These are phyloP conservation scores for Gnathonemus longibarbis DNA, from an alignment of 2,113 vertebrate genomes.

Conservation along the genomic window DNA sequence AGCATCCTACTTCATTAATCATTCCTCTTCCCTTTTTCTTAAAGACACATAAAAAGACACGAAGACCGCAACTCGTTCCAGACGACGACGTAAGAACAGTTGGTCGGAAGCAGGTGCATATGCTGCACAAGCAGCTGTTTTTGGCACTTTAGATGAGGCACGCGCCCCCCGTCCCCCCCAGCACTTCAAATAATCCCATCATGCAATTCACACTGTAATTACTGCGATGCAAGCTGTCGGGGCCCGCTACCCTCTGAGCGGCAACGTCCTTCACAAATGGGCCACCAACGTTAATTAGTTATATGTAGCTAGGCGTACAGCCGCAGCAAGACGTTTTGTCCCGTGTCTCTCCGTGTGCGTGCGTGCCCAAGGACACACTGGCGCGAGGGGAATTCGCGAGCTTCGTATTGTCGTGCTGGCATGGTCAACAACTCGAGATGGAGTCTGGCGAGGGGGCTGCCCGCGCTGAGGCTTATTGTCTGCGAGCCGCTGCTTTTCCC, in stretches of 20 bases:
- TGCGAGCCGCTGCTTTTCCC: constrained; percentile 56
- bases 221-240: constrained; percentile 65
- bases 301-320: constrained; percentile 54
- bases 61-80: constrained; percentile 58
- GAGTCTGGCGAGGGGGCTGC: constrained; percentile 52
- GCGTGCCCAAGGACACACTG: constrained; percentile 28
- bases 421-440: constrained; percentile 53
- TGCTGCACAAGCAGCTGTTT: constrained; percentile 73
- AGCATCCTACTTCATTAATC: neutral
- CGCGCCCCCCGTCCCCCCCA: constrained; percentile 48
- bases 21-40: constrained; percentile 15
- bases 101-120: constrained; percentile 76
- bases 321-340: constrained; percentile 49
- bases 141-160: constrained; percentile 61
- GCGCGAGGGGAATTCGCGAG: constrained; percentile 57
- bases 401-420: constrained; percentile 46
- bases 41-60: neutral
- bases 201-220: constrained; percentile 82
- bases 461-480: constrained; percentile 50
- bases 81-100: constrained; percentile 66
- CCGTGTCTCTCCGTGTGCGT: constrained; percentile 15
- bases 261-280: constrained; percentile 61
- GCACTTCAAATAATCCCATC: constrained; percentile 81
- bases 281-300: constrained; percentile 61
- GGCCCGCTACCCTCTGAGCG: constrained; percentile 60